Base-by-base conservation (phyloP, 2,113 vertebrate species). In the Rousettus leschenaultii region DNA sequence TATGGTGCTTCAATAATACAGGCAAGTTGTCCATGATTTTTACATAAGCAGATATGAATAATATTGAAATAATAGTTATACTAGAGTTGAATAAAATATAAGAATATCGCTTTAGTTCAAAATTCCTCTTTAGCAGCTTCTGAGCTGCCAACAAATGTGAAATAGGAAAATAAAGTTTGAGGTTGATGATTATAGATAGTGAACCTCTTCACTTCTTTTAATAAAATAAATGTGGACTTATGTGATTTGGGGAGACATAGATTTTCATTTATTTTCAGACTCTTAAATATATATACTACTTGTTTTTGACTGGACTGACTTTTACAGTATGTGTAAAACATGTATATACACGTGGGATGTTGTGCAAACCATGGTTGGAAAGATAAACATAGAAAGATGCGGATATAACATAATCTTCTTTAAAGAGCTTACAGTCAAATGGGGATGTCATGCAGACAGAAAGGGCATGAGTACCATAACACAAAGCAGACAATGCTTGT, bases 1-100 rank as follows among this genome's bases (percentile, higher is more conserved):
- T 63, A 71, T 92, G 91, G 92, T 87, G 57, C 92, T 83, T 85
- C 83, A 59, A 51, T 95, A 93, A 90, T 84, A 75, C 30, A 48
- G 9, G 48, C 93, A 84, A 70, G 59, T 94, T 74, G 16, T 92
- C 87, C 51, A 30, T 85, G 94, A 84, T 55, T 95, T 86, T 74
- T 68, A 13, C 73, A 55, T 94, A 79, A 92, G 57, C 70, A 66
- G 40, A 93, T 61, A 84, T 57, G 22, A 87, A 28, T 79, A 92
- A 51, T 53, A 48, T n/a, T 85, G 89, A 96, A 75, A 66, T 77
- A 43, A 48, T 86, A 75, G 74, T 59, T 74, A 74, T 57, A 21
- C 48, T 63, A 21, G 22, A 86, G 35, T 79, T 61, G 33, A 75
- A 33, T 26, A 26, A 63, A 96, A 87, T 61, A 11, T 55, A 86